phyloP scores from a whole-genome alignment of 2,797 vertebrate species.

The Chaetophractus vellerosus region DNA sequence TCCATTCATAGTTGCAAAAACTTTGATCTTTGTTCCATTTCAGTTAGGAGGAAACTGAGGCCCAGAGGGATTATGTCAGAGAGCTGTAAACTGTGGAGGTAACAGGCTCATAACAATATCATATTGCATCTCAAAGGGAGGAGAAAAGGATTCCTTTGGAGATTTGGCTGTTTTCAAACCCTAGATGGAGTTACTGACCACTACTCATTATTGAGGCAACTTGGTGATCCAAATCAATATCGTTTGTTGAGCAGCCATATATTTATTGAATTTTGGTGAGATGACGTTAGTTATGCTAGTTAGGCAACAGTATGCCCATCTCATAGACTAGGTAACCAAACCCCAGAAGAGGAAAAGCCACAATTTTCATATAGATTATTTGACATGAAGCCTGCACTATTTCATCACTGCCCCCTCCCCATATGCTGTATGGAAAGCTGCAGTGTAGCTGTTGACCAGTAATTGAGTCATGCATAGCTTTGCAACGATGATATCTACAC shows the following conservation, averaged over 20 bases:
- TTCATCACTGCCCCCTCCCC: background rate
- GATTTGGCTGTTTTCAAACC: background rate
- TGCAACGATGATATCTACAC: constrained; percentile 77
- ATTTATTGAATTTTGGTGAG: background rate
- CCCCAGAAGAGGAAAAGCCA: background rate
- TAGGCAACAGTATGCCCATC: background rate
- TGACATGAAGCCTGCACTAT: background rate
- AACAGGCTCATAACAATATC: background rate
- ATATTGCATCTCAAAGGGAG: background rate
- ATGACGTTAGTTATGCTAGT: background rate
- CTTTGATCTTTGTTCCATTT: background rate
- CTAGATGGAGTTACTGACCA: rapidly evolving
- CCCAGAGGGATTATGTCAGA: background rate
- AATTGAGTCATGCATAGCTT: constrained; percentile 80
- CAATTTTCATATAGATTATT: background rate
- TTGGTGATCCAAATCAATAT: background rate
- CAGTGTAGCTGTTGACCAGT: constrained; percentile 75
- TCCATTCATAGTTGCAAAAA: background rate
- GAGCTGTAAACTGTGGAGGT: background rate
- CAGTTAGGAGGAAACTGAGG: background rate
- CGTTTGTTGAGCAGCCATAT: background rate
- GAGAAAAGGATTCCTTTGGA: background rate
- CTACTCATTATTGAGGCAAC: background rate
- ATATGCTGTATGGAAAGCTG: background rate
- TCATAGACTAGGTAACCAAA: background rate